phyloP scores from a whole-genome alignment of 2,888 invertebrate species.

The Cartodere bifasciata region DNA sequence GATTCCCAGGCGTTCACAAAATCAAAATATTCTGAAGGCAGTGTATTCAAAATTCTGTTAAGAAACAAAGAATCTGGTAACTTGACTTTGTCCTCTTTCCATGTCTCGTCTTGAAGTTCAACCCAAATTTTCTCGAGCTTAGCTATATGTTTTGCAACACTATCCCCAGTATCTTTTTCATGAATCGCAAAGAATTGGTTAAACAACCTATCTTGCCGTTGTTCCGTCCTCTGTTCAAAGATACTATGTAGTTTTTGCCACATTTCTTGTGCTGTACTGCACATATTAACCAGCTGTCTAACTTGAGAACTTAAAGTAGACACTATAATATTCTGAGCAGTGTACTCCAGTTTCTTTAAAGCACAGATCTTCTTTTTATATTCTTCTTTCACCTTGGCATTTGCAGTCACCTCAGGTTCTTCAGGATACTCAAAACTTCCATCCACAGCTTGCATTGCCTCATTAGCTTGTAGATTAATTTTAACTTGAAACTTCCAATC shows the following conservation, averaged over 20 bases:
- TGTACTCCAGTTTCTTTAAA: background rate
- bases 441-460: background rate
- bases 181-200: background rate
- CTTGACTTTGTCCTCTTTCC: slow-evolving; percentile 1
- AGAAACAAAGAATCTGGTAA: slow-evolving; percentile 15
- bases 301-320: background rate
- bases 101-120: slow-evolving; percentile 1
- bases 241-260: too few relatives aligned
- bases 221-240: too few relatives aligned
- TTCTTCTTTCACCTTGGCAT: background rate
- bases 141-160: slow-evolving; percentile 1
- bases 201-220: background rate
- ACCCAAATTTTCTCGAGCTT: background rate
- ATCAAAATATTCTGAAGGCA: slow-evolving; percentile 14
- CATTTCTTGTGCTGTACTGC: too few relatives aligned
- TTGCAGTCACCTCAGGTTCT: background rate
- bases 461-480: background rate
- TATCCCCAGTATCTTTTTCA: background rate
- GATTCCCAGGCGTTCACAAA: slow-evolving; percentile 16
- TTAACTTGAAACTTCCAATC: background rate
- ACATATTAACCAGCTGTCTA: background rate
- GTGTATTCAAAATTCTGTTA: slow-evolving; percentile 17
- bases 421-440: slow-evolving; percentile 1
- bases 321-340: slow-evolving; percentile 1
- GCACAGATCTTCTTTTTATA: background rate